Percentiles rank a stretch among this genome's conserved stretches.
These are phyloP conservation scores for Agrochola lota DNA, from an alignment of 2,888 invertebrate species.

Conservation along the genomic window DNA sequence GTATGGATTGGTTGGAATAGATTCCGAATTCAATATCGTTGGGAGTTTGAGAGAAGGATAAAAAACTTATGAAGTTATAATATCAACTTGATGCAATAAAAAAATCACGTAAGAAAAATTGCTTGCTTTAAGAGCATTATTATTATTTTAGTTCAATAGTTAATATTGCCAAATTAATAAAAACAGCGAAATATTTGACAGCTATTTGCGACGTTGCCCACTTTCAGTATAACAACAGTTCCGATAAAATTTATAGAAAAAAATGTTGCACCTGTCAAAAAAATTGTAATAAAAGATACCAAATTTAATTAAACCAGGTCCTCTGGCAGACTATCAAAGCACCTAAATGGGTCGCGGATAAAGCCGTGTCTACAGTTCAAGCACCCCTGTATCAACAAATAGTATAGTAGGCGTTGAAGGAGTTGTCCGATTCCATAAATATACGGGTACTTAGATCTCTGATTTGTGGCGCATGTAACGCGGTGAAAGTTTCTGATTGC, in stretches of 20 bases:
- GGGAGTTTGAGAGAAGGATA: background rate
- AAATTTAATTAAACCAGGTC: constrained; percentile 39
- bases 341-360: constrained; percentile 50
- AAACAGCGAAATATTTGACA: too few species aligned
- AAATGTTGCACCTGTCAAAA: background rate
- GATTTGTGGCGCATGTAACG: constrained; percentile 25
- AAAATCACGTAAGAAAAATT: too few species aligned
- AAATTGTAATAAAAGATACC: background rate
- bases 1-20: constrained; percentile 30
- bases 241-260: background rate
- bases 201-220: too few species aligned
- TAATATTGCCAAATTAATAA: too few species aligned
- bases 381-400: constrained; percentile 52
- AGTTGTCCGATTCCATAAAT: constrained; percentile 32
- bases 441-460: constrained; percentile 29
- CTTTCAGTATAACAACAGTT: background rate
- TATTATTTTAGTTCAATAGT: too few species aligned
- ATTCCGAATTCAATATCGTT: background rate
- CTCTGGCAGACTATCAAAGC: constrained; percentile 51
- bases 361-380: constrained; percentile 50
- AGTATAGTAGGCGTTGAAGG: constrained; percentile 21
- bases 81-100: too few species aligned
- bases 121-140: too few species aligned
- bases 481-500: background rate
- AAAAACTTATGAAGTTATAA: background rate